Evolutionary conservation across 2,797 vertebrate species (phyloP).

Genomic region (Notamacropus eugenii): DNA sequence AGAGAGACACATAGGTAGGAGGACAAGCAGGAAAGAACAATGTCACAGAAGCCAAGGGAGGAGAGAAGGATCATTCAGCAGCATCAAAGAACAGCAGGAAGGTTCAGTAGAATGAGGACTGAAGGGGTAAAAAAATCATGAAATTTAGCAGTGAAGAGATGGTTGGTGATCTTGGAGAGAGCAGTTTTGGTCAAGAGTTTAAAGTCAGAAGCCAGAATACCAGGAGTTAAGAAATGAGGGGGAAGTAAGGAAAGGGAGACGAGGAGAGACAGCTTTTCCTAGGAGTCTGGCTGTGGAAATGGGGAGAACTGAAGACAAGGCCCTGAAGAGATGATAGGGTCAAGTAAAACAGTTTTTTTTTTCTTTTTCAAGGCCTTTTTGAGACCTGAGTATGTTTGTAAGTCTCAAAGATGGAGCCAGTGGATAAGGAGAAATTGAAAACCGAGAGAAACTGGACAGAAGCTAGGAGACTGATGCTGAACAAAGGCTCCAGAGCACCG

Average conservation of each 20-base stretch:
- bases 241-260: not conserved
- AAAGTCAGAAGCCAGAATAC: not conserved
- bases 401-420: not conserved
- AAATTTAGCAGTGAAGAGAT: not conserved
- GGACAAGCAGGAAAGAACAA: not conserved
- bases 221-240: not conserved
- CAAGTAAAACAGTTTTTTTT: not conserved
- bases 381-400: not conserved
- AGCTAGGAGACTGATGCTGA: not conserved
- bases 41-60: not conserved
- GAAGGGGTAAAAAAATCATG: not conserved
- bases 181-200: not conserved
- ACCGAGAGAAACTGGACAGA: not conserved
- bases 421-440: not conserved
- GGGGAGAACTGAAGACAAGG: not conserved
- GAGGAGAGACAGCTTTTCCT: not conserved
- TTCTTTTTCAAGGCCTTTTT: not conserved
- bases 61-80: not conserved
- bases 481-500: not conserved
- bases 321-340: not conserved
- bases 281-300: not conserved
- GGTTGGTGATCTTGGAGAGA: not conserved
- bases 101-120: not conserved
- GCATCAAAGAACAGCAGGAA: not conserved
- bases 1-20: not conserved